These are phyloP conservation scores for Lepidotrigona ventralis DNA, from an alignment of 1,140 invertebrate species.

Conservation along the genomic window DNA sequence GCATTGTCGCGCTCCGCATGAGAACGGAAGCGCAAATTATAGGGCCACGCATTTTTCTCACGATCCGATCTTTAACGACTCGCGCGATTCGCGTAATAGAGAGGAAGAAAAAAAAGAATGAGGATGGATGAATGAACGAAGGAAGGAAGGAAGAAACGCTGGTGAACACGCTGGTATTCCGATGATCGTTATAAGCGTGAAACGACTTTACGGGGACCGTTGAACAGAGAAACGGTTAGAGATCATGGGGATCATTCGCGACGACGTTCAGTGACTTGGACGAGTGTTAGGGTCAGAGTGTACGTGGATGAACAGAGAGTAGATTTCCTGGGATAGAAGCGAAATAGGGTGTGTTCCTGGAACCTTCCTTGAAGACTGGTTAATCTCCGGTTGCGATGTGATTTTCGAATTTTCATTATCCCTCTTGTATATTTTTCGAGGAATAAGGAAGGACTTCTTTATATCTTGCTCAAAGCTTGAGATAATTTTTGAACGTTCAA, in stretches of 20 bases:
- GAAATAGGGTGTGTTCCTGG: background rate
- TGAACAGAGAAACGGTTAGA: conserved; percentile 24
- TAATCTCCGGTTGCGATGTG: too few species aligned
- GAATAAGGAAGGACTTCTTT: too few species aligned
- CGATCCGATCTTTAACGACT: conserved; percentile 58
- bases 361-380: too few species aligned
- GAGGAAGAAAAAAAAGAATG: background rate
- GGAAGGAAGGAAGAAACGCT: background rate
- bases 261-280: too few species aligned
- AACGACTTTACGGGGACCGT: conserved; percentile 8
- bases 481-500: too few species aligned
- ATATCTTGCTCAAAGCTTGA: too few species aligned
- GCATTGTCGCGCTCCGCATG: conserved; percentile 60
- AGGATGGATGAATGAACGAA: background rate
- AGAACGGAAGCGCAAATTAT: conserved; percentile 77
- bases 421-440: too few species aligned
- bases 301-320: background rate
- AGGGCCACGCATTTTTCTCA: conserved; percentile 71
- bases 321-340: background rate
- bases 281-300: too few species aligned
- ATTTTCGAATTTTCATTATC: too few species aligned
- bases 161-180: background rate
- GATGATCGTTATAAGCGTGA: conserved; percentile 13
- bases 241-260: background rate
- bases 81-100: conserved; percentile 6